A percentile compares a stretch with the other conserved stretches of the same genome.
phyloP scores from a whole-genome alignment of 64 coral and sea anemone species.

The Porites lutea region DNA sequence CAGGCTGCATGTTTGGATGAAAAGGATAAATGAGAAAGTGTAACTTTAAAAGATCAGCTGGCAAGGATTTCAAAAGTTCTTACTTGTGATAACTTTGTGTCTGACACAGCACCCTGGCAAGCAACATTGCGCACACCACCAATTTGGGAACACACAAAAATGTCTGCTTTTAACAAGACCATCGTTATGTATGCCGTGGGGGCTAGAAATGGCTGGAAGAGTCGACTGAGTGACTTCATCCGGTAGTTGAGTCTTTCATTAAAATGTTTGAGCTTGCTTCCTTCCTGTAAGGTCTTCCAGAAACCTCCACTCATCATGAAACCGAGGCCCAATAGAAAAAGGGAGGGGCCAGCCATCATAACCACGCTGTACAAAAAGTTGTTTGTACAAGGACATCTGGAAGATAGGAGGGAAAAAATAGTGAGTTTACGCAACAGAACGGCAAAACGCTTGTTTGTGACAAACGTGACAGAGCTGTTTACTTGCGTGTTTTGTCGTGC shows the following conservation, averaged over 20 bases:
- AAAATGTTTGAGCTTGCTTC: conserved; percentile 9
- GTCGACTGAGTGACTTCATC: conserved; percentile 44
- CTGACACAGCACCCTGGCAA: not conserved
- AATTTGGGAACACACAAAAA: conserved; percentile 55
- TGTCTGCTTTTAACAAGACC: conserved; percentile 54
- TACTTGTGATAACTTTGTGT: conserved; percentile 9
- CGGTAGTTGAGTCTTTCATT: conserved; percentile 51
- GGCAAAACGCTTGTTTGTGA: no score
- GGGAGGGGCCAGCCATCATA: conserved; percentile 47
- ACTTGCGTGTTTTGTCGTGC: no score
- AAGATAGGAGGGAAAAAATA: not conserved
- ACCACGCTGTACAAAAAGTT: conserved; percentile 63
- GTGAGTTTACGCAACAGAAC: no score
- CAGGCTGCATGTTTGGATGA: no score
- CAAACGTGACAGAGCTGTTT: no score
- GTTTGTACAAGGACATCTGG: conserved; percentile 68
- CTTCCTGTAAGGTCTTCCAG: conserved; percentile 37
- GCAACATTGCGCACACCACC: conserved; percentile 20
- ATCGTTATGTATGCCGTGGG: conserved; percentile 55
- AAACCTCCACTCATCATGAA: conserved; percentile 62
- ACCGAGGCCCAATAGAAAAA: conserved; percentile 57
- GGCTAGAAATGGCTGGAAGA: conserved; percentile 58
- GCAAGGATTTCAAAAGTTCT: not conserved
- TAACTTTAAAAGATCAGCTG: no score
- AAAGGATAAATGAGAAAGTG: no score